phyloP scores from a whole-genome alignment of 2,888 invertebrate genomes.

The Bursaphelenchus okinawaensis region DNA sequence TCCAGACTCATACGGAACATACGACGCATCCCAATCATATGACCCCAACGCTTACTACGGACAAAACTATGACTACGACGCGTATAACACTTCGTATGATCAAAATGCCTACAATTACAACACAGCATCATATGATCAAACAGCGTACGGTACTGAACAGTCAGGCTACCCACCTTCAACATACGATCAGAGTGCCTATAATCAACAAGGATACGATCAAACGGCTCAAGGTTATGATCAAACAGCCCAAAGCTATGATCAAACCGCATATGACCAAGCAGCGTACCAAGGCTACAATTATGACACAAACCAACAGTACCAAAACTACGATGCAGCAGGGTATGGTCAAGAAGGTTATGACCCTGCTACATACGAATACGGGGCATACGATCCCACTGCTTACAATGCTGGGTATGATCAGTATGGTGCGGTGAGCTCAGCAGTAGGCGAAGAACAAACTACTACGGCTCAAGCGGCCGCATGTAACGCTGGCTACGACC shows the following conservation, averaged over 20 bases:
- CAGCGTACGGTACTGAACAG: neutral
- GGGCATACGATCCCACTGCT: conserved; percentile 16
- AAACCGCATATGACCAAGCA: conserved; percentile 8
- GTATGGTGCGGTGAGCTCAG: conserved; percentile 9
- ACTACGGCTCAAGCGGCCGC: conserved; percentile 11
- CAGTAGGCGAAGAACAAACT: conserved; percentile 5
- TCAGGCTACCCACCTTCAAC: conserved; percentile 10
- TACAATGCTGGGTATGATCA: conserved; percentile 16
- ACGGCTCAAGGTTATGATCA: neutral
- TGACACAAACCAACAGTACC: conserved; percentile 24
- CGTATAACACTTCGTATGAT: neutral
- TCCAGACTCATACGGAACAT: neutral
- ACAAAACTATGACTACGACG: neutral
- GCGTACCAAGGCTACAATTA: conserved; percentile 5
- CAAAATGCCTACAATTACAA: conserved; percentile 6
- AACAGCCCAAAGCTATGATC: conserved; percentile 19
- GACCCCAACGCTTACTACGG: conserved; percentile 15
- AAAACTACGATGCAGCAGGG: conserved; percentile 4
- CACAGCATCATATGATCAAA: conserved; percentile 2
- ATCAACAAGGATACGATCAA: conserved; percentile 1
- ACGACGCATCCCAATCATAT: too few species aligned
- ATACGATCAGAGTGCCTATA: neutral
- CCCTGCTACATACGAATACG: neutral
- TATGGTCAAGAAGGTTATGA: conserved; percentile 7
- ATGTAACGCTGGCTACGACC: conserved; percentile 15